phyloP scores from a whole-genome alignment of 2,797 vertebrate species.

The Manis javanica region DNA sequence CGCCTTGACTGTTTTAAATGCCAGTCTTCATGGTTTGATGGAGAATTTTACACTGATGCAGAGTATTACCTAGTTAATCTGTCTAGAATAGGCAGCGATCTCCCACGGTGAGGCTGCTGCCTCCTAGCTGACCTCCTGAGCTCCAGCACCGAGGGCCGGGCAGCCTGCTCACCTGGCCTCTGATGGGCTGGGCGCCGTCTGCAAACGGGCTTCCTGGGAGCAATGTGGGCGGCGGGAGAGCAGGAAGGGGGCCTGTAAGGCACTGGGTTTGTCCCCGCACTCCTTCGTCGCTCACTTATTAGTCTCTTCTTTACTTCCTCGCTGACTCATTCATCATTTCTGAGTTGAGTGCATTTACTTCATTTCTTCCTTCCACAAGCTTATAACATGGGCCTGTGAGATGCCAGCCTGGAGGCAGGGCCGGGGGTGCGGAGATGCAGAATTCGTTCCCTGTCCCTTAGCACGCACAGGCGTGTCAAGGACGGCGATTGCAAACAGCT shows the following conservation, averaged over 20 bases:
- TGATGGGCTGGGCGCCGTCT: not conserved
- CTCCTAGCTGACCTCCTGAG: conserved; percentile 76
- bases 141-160: conserved; percentile 67
- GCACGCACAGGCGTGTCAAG: not conserved
- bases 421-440: not conserved
- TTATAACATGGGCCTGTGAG: not conserved
- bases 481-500: not conserved
- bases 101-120: conserved; percentile 83
- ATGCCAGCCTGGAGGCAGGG: not conserved
- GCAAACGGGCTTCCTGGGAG: conserved; percentile 16
- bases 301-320: not conserved
- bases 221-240: not conserved
- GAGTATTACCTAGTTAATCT: conserved; percentile 88
- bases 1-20: conserved; percentile 83
- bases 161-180: conserved; percentile 1
- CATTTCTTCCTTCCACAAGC: not conserved
- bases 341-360: not conserved
- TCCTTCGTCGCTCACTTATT: not conserved
- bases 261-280: not conserved
- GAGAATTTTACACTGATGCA: conserved; percentile 88
- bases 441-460: not conserved
- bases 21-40: conserved; percentile 87
- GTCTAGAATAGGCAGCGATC: conserved; percentile 86
- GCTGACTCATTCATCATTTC: not conserved
- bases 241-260: not conserved